Evolutionary conservation across 1,140 invertebrate genomes (phyloP).

Genomic region (Saccostrea echinata): DNA sequence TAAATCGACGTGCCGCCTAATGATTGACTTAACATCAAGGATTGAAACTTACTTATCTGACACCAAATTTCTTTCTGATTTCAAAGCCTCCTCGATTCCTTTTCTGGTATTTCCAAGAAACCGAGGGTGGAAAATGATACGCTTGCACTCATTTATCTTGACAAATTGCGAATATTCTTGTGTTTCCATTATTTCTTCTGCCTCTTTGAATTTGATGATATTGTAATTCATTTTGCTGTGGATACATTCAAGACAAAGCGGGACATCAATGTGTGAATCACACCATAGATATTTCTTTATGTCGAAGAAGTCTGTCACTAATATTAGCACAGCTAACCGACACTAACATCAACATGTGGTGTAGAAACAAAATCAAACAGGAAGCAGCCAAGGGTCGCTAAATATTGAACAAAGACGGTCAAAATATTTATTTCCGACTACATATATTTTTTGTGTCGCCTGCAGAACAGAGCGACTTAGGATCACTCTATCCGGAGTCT

Average conservation of each 20-base stretch:
- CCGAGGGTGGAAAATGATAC: conserved; percentile 1
- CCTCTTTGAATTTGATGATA: neutral
- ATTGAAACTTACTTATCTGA: neutral
- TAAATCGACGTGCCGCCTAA: too few species aligned
- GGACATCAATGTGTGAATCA: neutral
- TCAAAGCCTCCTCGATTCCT: conserved; percentile 22
- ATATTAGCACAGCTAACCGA: neutral
- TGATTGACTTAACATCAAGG: too few species aligned
- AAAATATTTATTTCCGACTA: neutral
- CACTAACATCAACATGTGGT: neutral
- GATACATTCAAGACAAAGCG: neutral
- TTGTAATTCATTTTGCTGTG: conserved; percentile 1
- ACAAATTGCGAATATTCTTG: neutral
- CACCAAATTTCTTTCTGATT: conserved; percentile 24
- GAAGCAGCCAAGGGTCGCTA: neutral
- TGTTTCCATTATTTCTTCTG: neutral
- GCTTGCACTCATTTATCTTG: neutral
- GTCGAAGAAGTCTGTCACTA: too few species aligned
- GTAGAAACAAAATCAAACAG: neutral
- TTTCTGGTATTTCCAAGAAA: conserved; percentile 19
- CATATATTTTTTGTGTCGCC: too few species aligned
- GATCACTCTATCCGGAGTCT: too few species aligned
- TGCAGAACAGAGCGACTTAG: too few species aligned
- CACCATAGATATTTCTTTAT: neutral
- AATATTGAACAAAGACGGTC: neutral